These are phyloP conservation scores for Stenurella melanura DNA, from an alignment of 2,888 invertebrate genomes.

Conservation along the genomic window DNA sequence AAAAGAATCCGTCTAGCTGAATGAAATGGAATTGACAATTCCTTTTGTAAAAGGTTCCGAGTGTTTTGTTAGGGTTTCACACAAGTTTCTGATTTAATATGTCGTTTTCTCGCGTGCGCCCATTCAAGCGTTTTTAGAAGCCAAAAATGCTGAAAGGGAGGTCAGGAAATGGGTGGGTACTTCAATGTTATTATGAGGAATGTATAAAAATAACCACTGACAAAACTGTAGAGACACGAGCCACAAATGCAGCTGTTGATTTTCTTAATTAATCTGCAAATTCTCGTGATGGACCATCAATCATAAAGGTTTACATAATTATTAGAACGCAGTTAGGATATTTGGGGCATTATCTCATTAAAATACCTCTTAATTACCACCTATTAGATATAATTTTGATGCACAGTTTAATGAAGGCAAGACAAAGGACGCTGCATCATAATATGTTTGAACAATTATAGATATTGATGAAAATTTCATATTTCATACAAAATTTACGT, in stretches of 20 bases:
- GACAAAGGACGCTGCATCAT: no score
- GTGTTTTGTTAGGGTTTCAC: constrained; percentile 3
- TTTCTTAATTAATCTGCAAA: background rate
- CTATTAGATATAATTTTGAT: no score
- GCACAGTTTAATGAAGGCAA: no score
- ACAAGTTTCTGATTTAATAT: background rate
- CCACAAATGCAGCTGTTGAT: background rate
- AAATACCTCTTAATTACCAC: background rate
- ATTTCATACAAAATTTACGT: no score
- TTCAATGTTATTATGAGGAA: background rate
- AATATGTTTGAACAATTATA: no score
- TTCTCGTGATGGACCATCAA: background rate
- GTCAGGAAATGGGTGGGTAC: constrained; percentile 25
- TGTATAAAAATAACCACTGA: background rate
- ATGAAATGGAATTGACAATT: constrained; percentile 7
- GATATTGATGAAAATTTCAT: no score
- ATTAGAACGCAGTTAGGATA: background rate
- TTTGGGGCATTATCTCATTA: background rate
- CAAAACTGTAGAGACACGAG: background rate
- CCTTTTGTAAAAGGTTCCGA: background rate
- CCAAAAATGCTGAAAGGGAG: constrained; percentile 19
- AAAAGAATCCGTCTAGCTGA: background rate
- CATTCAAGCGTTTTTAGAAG: background rate
- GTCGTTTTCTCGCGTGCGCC: background rate
- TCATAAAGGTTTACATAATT: background rate